Evolutionary conservation across 2,888 invertebrate species (phyloP).

Genomic region (Drosophila affinis): DNA sequence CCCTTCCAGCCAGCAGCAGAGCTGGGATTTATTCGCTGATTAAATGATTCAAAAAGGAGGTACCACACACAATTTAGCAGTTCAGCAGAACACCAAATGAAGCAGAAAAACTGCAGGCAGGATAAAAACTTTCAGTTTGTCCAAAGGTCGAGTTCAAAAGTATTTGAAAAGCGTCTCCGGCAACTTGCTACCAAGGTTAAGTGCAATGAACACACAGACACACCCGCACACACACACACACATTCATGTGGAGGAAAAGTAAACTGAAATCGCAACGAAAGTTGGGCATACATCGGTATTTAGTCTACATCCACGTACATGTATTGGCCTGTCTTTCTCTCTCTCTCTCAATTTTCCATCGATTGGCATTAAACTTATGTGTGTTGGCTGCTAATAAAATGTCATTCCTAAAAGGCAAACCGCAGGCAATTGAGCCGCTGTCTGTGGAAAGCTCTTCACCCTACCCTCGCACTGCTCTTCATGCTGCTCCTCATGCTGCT

Average conservation of each 20-base stretch:
- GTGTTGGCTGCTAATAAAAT: slow-evolving; percentile 62
- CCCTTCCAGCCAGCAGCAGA: slow-evolving; percentile 1
- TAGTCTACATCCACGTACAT: not conserved
- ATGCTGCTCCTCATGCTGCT: no score
- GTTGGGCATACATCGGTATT: not conserved
- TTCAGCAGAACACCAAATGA: slow-evolving; percentile 13
- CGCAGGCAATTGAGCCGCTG: slow-evolving; percentile 55
- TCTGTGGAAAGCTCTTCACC: slow-evolving; percentile 47
- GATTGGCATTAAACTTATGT: slow-evolving; percentile 62
- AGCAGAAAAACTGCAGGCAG: slow-evolving; percentile 32
- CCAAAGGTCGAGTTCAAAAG: slow-evolving; percentile 48
- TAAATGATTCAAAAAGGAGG: slow-evolving; percentile 17
- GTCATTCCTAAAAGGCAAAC: slow-evolving; percentile 51
- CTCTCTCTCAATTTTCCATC: slow-evolving; percentile 37
- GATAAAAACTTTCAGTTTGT: slow-evolving; percentile 18
- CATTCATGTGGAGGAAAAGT: not conserved
- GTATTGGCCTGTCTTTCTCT: no score
- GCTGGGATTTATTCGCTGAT: slow-evolving; percentile 27
- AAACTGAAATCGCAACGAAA: not conserved
- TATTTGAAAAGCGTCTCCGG: slow-evolving; percentile 44
- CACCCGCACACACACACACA: no score
- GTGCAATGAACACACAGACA: not conserved
- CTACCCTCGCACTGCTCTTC: not conserved
- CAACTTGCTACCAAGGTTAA: slow-evolving; percentile 10
- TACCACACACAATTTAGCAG: slow-evolving; percentile 17